These are phyloP conservation scores for Catharus ustulatus DNA, from an alignment of 2,797 vertebrate genomes.

Conservation along the genomic window DNA sequence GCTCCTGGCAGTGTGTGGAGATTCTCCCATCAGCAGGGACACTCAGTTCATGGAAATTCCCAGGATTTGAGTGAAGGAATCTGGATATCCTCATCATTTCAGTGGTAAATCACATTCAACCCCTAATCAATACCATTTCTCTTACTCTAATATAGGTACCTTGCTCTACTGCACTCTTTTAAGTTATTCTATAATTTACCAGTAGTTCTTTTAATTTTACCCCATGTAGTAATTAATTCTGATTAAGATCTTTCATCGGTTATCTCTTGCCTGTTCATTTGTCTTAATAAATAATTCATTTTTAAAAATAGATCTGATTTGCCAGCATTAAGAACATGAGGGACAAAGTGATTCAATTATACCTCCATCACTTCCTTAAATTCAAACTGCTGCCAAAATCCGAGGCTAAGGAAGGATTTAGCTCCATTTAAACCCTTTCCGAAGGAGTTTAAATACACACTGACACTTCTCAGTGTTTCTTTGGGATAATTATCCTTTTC, in stretches of 20 bases:
- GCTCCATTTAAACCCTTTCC: background rate
- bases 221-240: background rate
- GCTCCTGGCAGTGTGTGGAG: background rate
- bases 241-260: background rate
- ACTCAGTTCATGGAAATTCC: background rate
- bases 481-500: background rate
- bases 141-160: background rate
- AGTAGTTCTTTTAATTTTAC: background rate
- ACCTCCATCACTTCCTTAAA: background rate
- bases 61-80: background rate
- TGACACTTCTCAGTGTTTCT: background rate
- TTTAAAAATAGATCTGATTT: background rate
- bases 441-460: background rate
- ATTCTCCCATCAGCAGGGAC: background rate
- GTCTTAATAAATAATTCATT: background rate
- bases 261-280: background rate
- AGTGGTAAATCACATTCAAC: background rate
- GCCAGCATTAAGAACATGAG: background rate
- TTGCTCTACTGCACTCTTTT: background rate
- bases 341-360: background rate
- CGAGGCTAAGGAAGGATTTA: background rate
- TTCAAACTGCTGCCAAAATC: background rate
- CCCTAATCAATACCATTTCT: background rate
- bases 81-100: background rate
- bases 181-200: background rate